phyloP scores from a whole-genome alignment of 2,113 vertebrate species.

The Lycaon pictus region DNA sequence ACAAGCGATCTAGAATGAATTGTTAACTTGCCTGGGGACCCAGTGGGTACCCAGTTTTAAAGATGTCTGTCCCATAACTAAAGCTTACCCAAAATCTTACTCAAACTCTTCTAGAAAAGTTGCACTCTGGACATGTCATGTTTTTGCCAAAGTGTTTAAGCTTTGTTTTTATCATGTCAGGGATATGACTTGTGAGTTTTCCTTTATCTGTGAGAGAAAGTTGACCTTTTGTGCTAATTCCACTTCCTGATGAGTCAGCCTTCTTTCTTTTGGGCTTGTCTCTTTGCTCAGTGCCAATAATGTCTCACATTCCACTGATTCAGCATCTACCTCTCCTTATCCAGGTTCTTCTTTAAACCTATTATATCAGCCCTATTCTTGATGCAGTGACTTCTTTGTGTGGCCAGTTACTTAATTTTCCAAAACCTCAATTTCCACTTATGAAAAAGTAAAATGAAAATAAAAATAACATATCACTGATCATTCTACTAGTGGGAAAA shows the following conservation, averaged over 20 bases:
- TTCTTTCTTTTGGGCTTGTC: background rate
- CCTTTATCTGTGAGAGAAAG: slow-evolving; percentile 55
- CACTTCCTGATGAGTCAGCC: slow-evolving; percentile 49
- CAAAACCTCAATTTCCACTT: background rate
- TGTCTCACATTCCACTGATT: background rate
- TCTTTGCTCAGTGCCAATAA: background rate
- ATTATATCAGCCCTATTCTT: background rate
- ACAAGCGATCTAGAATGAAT: background rate
- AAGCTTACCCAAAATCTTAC: background rate
- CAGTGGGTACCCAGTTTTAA: background rate
- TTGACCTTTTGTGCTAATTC: slow-evolving; percentile 51
- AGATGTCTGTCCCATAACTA: background rate
- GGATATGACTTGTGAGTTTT: background rate
- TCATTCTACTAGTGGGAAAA: background rate
- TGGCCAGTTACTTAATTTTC: slow-evolving; percentile 23
- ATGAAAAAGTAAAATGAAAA: slow-evolving; percentile 24
- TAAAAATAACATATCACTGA: background rate
- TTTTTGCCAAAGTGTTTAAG: background rate
- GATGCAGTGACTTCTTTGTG: background rate
- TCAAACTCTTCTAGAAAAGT: background rate
- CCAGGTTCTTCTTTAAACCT: background rate
- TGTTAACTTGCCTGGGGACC: background rate
- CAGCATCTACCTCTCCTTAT: background rate
- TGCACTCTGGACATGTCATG: background rate
- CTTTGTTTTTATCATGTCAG: background rate